Conservation (phyloP, 2,888 invertebrate species). For the Nemotelus nigrinus region DNA sequence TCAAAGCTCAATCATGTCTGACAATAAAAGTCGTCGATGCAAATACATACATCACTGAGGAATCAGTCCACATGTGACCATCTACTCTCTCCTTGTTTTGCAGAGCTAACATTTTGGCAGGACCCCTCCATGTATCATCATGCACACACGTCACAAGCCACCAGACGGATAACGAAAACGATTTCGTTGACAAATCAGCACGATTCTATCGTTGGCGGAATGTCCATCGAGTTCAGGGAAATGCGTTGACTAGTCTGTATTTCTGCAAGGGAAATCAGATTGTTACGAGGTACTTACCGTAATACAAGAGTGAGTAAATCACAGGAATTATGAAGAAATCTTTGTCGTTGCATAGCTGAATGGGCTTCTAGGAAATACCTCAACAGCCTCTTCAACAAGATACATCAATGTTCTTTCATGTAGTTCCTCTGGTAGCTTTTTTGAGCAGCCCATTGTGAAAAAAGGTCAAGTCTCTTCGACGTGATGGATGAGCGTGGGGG, state of each 20-base stretch:
- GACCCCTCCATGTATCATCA: background rate
- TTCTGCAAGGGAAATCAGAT: background rate
- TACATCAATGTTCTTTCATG: no score
- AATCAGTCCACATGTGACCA: no score
- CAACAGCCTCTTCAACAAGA: no score
- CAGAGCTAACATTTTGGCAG: no score
- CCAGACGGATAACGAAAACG: constrained; percentile 52
- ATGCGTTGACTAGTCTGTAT: background rate
- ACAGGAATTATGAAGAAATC: no score
- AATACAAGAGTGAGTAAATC: background rate
- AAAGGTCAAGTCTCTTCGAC: constrained; percentile 64
- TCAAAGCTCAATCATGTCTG: constrained; percentile 57
- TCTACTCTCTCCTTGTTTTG: no score
- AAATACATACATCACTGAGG: constrained; percentile 54
- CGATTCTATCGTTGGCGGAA: background rate
- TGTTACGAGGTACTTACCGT: background rate
- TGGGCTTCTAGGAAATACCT: no score
- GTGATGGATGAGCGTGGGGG: constrained; percentile 64
- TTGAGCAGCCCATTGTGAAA: constrained; percentile 46
- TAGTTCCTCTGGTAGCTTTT: no score
- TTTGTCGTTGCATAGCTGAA: no score
- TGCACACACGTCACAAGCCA: constrained; percentile 27
- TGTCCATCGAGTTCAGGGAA: constrained; percentile 21
- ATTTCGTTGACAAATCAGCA: constrained; percentile 55
- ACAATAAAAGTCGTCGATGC: constrained; percentile 58